Evolutionary conservation across 2,797 vertebrate species (phyloP).

Genomic region (Pachyuromys duprasi): DNA sequence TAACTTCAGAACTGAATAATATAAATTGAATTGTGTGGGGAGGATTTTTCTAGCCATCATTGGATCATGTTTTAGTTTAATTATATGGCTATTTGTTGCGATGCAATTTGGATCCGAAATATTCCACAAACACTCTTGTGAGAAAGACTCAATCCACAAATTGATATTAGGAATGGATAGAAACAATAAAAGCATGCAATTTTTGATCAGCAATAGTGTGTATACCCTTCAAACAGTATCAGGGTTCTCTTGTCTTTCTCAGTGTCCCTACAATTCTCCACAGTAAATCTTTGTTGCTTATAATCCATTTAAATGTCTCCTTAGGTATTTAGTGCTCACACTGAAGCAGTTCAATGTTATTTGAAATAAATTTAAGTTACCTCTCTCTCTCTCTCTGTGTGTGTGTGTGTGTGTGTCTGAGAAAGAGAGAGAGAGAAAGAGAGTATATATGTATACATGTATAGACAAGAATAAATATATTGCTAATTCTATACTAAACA

Average conservation of each 20-base stretch:
- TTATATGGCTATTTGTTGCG: not conserved
- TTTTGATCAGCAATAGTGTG: not conserved
- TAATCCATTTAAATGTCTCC: not conserved
- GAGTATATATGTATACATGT: no score
- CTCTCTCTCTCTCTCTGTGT: no score
- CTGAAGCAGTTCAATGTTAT: not conserved
- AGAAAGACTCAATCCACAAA: not conserved
- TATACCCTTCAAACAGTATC: not conserved
- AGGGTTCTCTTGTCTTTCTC: not conserved
- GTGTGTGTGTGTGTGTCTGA: no score
- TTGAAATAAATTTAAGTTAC: slow-evolving; percentile 1
- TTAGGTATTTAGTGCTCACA: not conserved
- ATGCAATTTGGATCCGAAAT: not conserved
- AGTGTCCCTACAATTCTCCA: not conserved
- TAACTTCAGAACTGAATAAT: not conserved
- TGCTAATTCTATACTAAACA: not conserved
- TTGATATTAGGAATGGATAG: not conserved
- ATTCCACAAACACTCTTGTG: not conserved
- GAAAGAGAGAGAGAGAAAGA: no score
- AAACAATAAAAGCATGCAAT: not conserved
- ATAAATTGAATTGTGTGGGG: not conserved
- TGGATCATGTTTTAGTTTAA: not conserved
- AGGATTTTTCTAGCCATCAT: not conserved
- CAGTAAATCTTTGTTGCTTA: not conserved
- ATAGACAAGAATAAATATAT: no score